Evolutionary conservation across 2,888 invertebrate species (phyloP).

Genomic region (Perizoma flavofasciatum): DNA sequence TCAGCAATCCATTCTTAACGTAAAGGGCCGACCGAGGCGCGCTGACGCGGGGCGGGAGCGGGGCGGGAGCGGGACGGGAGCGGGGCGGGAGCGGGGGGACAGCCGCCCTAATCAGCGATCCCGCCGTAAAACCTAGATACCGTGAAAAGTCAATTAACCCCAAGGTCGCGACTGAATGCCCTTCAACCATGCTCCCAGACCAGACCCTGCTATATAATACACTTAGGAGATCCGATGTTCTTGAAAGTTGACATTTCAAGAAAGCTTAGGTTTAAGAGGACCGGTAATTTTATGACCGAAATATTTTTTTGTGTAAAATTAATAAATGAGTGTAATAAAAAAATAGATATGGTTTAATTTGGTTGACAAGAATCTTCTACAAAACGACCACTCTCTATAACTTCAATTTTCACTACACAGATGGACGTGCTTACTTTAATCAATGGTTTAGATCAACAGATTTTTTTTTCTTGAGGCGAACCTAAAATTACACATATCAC

Average conservation of each 20-base stretch:
- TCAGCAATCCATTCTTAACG: conserved; percentile 15
- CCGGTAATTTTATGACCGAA: too few relatives aligned
- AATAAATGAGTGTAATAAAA: too few relatives aligned
- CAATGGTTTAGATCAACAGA: too few relatives aligned
- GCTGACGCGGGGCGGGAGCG: conserved; percentile 5
- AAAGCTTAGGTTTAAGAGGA: too few relatives aligned
- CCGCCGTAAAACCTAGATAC: conserved; percentile 43
- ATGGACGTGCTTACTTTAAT: too few relatives aligned
- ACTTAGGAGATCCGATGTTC: conserved; percentile 13
- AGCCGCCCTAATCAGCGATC: conserved; percentile 41
- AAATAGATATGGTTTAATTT: too few relatives aligned
- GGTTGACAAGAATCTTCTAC: too few relatives aligned
- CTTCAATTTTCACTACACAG: too few relatives aligned
- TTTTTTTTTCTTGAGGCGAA: too few relatives aligned
- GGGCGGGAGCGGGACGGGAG: conserved; percentile 8
- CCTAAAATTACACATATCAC: too few relatives aligned
- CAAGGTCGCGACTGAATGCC: conserved; percentile 34
- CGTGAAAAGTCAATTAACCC: conserved; percentile 46
- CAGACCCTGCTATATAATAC: conserved; percentile 24
- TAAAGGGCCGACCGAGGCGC: conserved; percentile 11
- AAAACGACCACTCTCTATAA: too few relatives aligned
- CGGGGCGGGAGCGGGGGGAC: conserved; percentile 40
- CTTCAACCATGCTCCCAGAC: conserved; percentile 26
- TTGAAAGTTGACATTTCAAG: conserved; percentile 3
- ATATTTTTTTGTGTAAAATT: too few relatives aligned